A percentile compares a stretch with the other conserved stretches of the same genome.
Evolutionary conservation across 1,140 invertebrate species (phyloP).

Genomic region (Planococcus citri): DNA sequence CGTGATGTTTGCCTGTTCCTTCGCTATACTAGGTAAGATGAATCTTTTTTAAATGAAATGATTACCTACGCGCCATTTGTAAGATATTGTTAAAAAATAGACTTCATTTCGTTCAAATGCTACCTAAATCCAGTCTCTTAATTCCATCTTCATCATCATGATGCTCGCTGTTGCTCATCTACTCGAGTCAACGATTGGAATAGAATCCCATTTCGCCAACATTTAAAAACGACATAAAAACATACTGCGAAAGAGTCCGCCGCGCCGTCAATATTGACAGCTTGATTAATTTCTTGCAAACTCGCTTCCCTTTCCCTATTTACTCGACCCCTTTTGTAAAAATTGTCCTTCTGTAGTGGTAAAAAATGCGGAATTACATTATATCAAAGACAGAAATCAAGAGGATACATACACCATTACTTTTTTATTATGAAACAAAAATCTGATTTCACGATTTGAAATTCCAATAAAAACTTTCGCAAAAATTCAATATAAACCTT

Average conservation of each 20-base stretch:
- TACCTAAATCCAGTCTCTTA: too few relatives aligned
- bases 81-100: too few relatives aligned
- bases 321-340: neutral
- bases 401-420: neutral
- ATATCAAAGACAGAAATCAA: constrained; percentile 3
- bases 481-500: too few relatives aligned
- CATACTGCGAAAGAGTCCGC: neutral
- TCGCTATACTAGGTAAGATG: too few relatives aligned
- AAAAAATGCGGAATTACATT: neutral
- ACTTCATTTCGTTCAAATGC: too few relatives aligned
- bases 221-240: neutral
- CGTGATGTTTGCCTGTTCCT: too few relatives aligned
- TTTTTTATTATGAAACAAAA: neutral
- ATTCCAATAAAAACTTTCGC: neutral
- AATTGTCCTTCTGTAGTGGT: neutral
- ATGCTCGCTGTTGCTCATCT: too few relatives aligned
- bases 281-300: neutral
- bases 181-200: too few relatives aligned
- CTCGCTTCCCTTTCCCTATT: neutral
- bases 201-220: neutral
- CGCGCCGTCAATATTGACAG: neutral
- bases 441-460: neutral
- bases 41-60: too few relatives aligned
- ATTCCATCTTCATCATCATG: too few relatives aligned
- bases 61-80: too few relatives aligned